Conservation (phyloP, 2,113 vertebrate species). For the Chinchilla lanigera region DNA sequence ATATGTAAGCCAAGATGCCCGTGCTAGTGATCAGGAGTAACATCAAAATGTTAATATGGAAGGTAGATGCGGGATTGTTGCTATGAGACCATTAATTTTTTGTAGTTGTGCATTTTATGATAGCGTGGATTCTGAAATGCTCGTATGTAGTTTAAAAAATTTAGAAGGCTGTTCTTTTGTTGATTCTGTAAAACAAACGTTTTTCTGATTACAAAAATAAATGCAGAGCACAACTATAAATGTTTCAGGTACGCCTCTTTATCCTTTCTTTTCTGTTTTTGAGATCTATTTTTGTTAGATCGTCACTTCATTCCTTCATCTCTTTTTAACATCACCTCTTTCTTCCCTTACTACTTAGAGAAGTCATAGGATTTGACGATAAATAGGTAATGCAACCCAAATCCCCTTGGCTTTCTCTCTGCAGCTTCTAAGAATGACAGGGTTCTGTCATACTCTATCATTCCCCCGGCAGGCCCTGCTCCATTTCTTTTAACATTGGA, state of each 20-base stretch:
- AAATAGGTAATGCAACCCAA: background rate
- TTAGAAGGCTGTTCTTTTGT: background rate
- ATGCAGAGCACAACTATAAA: background rate
- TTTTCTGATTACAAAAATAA: background rate
- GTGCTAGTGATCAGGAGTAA: background rate
- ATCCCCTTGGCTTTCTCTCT: background rate
- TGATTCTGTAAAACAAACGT: background rate
- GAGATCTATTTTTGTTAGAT: background rate
- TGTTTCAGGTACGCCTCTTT: background rate
- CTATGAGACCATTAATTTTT: background rate
- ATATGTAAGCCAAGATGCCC: constrained; percentile 4
- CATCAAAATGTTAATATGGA: background rate
- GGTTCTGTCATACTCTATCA: background rate
- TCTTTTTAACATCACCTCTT: background rate
- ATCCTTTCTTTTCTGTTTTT: background rate
- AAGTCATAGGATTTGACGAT: background rate
- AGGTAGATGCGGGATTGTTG: background rate
- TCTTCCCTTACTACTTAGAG: background rate
- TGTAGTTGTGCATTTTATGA: constrained; percentile 47
- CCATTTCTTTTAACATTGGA: background rate
- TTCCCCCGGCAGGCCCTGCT: no score
- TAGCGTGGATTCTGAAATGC: background rate
- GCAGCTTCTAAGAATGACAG: background rate
- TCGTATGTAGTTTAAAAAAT: constrained; percentile 17
- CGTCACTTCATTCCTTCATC: background rate